Percentiles rank a stretch among this genome's conserved stretches.
Conservation (phyloP, 2,888 invertebrate genomes). For the Ornithoptera priamus region DNA sequence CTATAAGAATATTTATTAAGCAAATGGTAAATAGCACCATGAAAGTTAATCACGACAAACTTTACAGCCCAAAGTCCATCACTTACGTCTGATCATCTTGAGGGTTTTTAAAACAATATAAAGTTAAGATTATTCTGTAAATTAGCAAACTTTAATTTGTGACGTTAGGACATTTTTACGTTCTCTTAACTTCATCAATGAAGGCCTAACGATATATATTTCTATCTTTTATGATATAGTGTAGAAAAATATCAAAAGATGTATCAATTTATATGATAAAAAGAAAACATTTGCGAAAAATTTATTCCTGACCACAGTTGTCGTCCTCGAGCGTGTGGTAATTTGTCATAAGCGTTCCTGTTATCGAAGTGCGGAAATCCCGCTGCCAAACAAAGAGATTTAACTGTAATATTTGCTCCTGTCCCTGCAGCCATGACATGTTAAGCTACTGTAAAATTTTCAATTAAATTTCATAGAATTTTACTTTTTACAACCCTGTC, state of each 20-base stretch:
- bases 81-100: too few species aligned
- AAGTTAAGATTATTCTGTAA: too few species aligned
- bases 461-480: slow-evolving; percentile 4
- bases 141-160: too few species aligned
- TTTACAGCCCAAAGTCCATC: too few species aligned
- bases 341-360: slow-evolving; percentile 28
- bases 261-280: slow-evolving; percentile 15
- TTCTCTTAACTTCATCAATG: not conserved
- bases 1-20: too few species aligned
- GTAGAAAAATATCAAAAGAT: not conserved
- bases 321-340: slow-evolving; percentile 21
- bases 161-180: too few species aligned
- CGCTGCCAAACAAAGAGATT: slow-evolving; percentile 29
- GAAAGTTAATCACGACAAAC: too few species aligned
- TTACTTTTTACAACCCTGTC: not conserved
- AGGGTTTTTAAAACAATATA: too few species aligned
- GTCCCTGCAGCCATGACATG: slow-evolving; percentile 1
- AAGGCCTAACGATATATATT: not conserved
- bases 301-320: slow-evolving; percentile 25
- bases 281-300: slow-evolving; percentile 20
- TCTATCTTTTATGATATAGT: not conserved
- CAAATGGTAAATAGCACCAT: too few species aligned
- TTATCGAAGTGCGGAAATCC: slow-evolving; percentile 24
- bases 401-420: slow-evolving; percentile 20
- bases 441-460: slow-evolving; percentile 14